These are phyloP conservation scores for Mylabris phalerata DNA, from an alignment of 1,140 invertebrate genomes.

Conservation along the genomic window DNA sequence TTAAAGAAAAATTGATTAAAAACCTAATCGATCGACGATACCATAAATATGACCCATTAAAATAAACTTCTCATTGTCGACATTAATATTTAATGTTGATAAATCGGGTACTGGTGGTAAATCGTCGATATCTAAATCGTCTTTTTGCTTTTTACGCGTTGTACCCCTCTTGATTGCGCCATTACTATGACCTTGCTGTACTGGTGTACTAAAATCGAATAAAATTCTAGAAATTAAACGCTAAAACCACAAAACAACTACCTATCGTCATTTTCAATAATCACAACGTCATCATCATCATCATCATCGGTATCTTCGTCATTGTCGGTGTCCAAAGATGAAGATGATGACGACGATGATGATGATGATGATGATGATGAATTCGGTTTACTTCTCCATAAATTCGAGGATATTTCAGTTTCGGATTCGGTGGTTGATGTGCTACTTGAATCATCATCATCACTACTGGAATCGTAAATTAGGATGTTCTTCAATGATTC, in stretches of 20 bases:
- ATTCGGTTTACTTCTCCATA: no score
- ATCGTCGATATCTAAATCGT: slow-evolving; percentile 35
- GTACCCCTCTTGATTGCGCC: slow-evolving; percentile 8
- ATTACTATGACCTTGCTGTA: slow-evolving; percentile 3
- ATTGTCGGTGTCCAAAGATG: neutral
- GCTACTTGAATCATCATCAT: slow-evolving; percentile 8
- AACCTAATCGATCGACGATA: slow-evolving; percentile 64
- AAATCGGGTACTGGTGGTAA: slow-evolving; percentile 74
- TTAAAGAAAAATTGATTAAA: slow-evolving; percentile 18
- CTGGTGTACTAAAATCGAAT: slow-evolving; percentile 2
- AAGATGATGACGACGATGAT: slow-evolving; percentile 2
- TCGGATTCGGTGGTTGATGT: no score
- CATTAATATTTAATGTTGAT: slow-evolving; percentile 59
- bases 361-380: neutral
- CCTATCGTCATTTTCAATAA: slow-evolving; percentile 4
- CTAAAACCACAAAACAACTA: neutral
- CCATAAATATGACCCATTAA: slow-evolving; percentile 61
- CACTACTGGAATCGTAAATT: slow-evolving; percentile 14
- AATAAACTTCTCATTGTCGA: slow-evolving; percentile 66
- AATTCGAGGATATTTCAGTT: no score
- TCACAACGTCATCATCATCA: neutral
- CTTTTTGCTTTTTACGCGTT: neutral
- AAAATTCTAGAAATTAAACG: slow-evolving; percentile 6
- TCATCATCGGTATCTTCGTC: slow-evolving; percentile 1
- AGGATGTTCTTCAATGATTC: slow-evolving; percentile 18